Conservation (phyloP, 1,140 invertebrate genomes). For the Drosophila teissieri region DNA sequence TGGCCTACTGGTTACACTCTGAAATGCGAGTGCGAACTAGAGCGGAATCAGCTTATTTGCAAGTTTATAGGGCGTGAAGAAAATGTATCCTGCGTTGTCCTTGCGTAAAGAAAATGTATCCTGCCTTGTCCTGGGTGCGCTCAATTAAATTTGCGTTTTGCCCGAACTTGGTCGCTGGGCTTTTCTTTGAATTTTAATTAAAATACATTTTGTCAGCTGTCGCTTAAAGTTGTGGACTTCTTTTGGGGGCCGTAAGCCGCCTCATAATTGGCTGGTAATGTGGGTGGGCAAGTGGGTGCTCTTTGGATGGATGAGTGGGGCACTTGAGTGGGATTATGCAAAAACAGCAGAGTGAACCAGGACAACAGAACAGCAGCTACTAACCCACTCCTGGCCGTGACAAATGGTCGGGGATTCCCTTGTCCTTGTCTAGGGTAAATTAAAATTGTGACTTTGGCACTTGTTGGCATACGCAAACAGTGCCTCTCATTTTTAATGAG, state of each 20-base stretch:
- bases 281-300: slow-evolving; percentile 15
- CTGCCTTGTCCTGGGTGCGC: slow-evolving; percentile 38
- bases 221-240: slow-evolving; percentile 60
- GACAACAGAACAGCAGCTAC: slow-evolving; percentile 12
- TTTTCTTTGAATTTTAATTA: slow-evolving; percentile 73
- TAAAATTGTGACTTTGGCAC: slow-evolving; percentile 79
- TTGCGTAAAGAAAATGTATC: background rate
- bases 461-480: slow-evolving; percentile 58
- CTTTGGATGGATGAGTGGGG: slow-evolving; percentile 33
- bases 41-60: slow-evolving; percentile 37
- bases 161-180: slow-evolving; percentile 5
- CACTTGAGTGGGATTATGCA: slow-evolving; percentile 41
- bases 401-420: slow-evolving; percentile 9
- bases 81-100: slow-evolving; percentile 40
- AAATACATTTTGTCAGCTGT: slow-evolving; percentile 74
- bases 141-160: slow-evolving; percentile 62
- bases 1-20: background rate
- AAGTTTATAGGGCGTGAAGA: slow-evolving; percentile 42
- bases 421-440: slow-evolving; percentile 57
- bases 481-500: slow-evolving; percentile 75
- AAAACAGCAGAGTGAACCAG: slow-evolving; percentile 20
- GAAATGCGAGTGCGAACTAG: slow-evolving; percentile 16
- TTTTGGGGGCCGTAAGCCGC: slow-evolving; percentile 26
- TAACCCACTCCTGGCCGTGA: slow-evolving; percentile 6
- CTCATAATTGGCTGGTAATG: slow-evolving; percentile 76